Evolutionary conservation across 2,113 vertebrate genomes (phyloP), one percentile per base, ranked within the genome.

Genomic region (Apaloderma vittatum): DNA sequence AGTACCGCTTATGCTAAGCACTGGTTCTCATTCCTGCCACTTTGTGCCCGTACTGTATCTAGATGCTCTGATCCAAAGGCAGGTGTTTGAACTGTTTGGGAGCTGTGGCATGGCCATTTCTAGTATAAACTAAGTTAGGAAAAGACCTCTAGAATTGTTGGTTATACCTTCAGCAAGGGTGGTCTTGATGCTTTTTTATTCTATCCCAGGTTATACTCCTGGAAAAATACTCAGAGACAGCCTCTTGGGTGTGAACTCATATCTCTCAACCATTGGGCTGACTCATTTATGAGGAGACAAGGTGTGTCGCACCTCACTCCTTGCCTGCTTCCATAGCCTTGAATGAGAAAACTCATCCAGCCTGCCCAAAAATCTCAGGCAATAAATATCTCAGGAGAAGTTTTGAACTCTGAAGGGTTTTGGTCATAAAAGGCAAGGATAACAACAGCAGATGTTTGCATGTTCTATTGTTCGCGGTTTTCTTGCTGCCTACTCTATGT

Each of bases 371-470:
- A 17, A 59, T 78, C 51, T 24, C 52, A 58, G 68, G 65, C 93
- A 75, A 74, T 95, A 76, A 75, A 74, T 95, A 76, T 87, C 54
- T 83, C 76, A 55, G 62, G 63, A 90, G 85, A 58, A 89, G 72
- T 71, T 97, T 83, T 61, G 91, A 78, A 74, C 57, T 95, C 54
- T 63, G 68, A 81, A 71, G 51, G 82, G 63, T 32, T 92, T 95
- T 70, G 32, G 66, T 81, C 52, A 32, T 94, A 96, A 97, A 95
- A 79, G 32, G 67, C 67, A 88, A 73, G 70, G 79, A 82, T 93
- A 92, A 88, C 84, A 82, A 62, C 68, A 89, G 80, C 86, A 91
- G 91, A 89, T 91, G 61, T 87, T 89, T 88, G 74, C 1, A 0
- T 84, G 19, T 91, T 94, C n/a, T 72, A 49, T 67, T 87, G 58